These are phyloP conservation scores for Protodeltote pygarga DNA, from an alignment of 2,888 invertebrate genomes.

Conservation along the genomic window DNA sequence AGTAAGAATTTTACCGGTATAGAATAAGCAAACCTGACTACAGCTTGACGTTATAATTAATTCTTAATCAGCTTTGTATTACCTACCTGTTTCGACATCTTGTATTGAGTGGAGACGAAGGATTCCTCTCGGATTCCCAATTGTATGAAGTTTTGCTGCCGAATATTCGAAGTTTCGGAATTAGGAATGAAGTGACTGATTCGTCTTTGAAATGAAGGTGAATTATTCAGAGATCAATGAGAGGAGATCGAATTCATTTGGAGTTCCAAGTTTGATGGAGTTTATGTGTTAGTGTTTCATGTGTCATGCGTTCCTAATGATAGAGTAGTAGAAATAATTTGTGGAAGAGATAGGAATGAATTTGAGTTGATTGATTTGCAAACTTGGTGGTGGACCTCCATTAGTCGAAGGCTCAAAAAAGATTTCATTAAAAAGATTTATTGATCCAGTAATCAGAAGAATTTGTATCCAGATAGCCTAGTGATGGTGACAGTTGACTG, in stretches of 20 bases:
- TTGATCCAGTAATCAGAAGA: too few relatives aligned
- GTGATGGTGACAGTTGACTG: too few relatives aligned
- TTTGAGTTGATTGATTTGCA: background rate
- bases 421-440: too few relatives aligned
- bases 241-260: constrained; percentile 21
- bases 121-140: constrained; percentile 12
- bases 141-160: constrained; percentile 31
- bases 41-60: too few relatives aligned
- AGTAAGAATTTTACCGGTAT: too few relatives aligned
- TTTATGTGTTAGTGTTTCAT: constrained; percentile 19
- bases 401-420: too few relatives aligned
- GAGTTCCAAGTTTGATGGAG: constrained; percentile 11
- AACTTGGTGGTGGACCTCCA: background rate
- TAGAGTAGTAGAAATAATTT: too few relatives aligned
- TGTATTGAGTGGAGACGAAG: background rate
- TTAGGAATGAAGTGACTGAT: constrained; percentile 46
- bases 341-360: background rate
- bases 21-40: too few relatives aligned
- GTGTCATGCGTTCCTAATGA: background rate
- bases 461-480: too few relatives aligned
- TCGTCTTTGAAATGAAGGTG: constrained; percentile 31
- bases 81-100: too few relatives aligned
- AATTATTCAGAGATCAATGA: constrained; percentile 38
- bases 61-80: too few relatives aligned
- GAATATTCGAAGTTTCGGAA: constrained; percentile 39